phyloP scores from a whole-genome alignment of 2,797 vertebrate species.

The Sardinella longiceps region DNA sequence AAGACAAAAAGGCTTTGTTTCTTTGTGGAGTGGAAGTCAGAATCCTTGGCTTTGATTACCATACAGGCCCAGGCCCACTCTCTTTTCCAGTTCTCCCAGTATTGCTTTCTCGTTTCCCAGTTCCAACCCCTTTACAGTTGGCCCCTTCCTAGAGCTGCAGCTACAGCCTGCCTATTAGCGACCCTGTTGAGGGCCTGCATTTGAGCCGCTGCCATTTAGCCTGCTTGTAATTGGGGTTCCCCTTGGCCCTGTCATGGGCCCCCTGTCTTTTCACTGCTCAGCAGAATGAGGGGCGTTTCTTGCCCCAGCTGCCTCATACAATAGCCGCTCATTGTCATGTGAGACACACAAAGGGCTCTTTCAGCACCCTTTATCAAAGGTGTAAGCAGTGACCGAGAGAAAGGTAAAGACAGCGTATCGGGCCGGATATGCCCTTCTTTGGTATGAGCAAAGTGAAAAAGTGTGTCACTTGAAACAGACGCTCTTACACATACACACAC shows the following conservation, averaged over 20 bases:
- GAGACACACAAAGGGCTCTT: conserved; percentile 31
- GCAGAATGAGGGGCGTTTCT: conserved; percentile 52
- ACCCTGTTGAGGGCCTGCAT: background rate
- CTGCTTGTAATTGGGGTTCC: conserved; percentile 13
- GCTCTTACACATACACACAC: background rate
- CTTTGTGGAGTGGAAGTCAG: conserved; percentile 62
- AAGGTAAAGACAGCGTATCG: background rate
- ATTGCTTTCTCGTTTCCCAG: background rate
- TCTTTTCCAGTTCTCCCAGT: conserved; percentile 53
- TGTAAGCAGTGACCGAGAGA: conserved; percentile 3
- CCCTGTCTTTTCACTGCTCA: conserved; percentile 5
- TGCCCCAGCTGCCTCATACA: conserved; percentile 35
- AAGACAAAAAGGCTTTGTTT: background rate
- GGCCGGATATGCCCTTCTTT: conserved; percentile 2
- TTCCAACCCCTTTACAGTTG: background rate
- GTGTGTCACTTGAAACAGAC: conserved; percentile 27
- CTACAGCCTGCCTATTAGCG: background rate
- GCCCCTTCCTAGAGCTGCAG: background rate
- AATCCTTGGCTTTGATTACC: conserved; percentile 60
- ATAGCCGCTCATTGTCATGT: conserved; percentile 35
- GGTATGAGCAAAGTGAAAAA: conserved; percentile 8
- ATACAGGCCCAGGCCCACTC: conserved; percentile 41
- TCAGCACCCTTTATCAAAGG: conserved; percentile 27
- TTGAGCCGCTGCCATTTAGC: conserved; percentile 27
- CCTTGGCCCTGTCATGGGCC: background rate